Evolutionary conservation across 2,113 vertebrate genomes (phyloP), one percentile per base, ranked within the genome.

Genomic region (Laticauda colubrina): DNA sequence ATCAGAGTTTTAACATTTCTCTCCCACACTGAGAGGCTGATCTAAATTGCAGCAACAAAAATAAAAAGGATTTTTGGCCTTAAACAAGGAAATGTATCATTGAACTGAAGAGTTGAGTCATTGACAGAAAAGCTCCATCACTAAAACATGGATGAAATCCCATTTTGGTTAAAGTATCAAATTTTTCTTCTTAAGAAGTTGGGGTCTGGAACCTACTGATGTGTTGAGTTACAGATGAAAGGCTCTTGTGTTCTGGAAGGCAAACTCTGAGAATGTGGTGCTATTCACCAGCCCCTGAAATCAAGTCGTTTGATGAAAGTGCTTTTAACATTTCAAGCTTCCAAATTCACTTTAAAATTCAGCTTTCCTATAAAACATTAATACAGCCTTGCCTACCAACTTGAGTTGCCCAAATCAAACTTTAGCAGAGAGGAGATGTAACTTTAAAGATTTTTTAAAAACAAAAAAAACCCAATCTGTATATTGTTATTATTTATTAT

Each of bases 141-240:
- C 95, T 96, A 94, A 96, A 89, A 91, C 0, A 29, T 92, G 75
- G 94, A 95, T 95, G 94, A 97, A 97, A 97, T 97, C 95, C 97
- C 95, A 96, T 96, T 97, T 94, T 95, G 97, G 97, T 97, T 97
- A 97, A 97, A 96, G 95, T 96, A 96, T 96, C 97, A 95, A 94
- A 96, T 97, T 53, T 96, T 93, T 96, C 95, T 97, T 95, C 96
- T 95, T 97, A 96, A 97, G 95, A 95, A 97, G 97, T 96, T 97
- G 94, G 75, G 95, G 93, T 96, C 95, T 96, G 95, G 96, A 96
- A 95, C 85, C 92, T 96, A 94, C 93, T 89, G 85, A 92, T 93
- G 95, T 94, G 91, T 95, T 4, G 8, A 95, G 95, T 96, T 97
- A 96, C 89, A 89, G 96, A 96, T 96, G 96, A 96, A 95, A 96